Evolutionary conservation across 1,140 invertebrate species (phyloP).

Genomic region (Euura saliciscinereae): DNA sequence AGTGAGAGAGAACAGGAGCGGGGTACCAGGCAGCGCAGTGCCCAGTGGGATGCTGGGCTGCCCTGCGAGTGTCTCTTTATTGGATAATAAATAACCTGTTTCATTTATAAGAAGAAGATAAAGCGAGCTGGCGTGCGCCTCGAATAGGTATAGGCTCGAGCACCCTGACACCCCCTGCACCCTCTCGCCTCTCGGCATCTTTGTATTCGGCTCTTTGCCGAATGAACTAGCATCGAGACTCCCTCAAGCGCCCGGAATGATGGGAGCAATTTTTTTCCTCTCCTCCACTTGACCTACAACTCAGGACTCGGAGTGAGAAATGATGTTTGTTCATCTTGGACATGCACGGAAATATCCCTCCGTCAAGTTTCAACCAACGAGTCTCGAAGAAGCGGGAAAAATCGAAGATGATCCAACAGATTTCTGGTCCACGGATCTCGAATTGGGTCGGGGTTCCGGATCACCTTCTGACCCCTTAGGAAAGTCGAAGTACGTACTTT

Average conservation of each 20-base stretch:
- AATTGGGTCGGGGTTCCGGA: no score
- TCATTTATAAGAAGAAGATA: conserved; percentile 7
- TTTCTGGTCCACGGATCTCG: neutral
- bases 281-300: neutral
- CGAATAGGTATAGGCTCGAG: neutral
- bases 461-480: no score
- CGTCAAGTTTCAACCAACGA: no score
- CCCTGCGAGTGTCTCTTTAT: conserved; percentile 4
- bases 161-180: neutral
- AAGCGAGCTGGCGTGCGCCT: neutral
- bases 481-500: neutral
- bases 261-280: neutral
- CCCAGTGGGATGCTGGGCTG: neutral
- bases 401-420: neutral
- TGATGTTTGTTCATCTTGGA: neutral
- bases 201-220: neutral
- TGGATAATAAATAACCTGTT: conserved; percentile 4
- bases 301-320: neutral
- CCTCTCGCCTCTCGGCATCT: neutral
- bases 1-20: neutral
- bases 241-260: neutral
- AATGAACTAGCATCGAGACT: conserved; percentile 2
- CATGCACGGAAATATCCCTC: no score
- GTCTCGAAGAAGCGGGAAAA: neutral
- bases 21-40: neutral